Base-by-base conservation (phyloP, 2,113 vertebrate species). In the Petroica traversi region DNA sequence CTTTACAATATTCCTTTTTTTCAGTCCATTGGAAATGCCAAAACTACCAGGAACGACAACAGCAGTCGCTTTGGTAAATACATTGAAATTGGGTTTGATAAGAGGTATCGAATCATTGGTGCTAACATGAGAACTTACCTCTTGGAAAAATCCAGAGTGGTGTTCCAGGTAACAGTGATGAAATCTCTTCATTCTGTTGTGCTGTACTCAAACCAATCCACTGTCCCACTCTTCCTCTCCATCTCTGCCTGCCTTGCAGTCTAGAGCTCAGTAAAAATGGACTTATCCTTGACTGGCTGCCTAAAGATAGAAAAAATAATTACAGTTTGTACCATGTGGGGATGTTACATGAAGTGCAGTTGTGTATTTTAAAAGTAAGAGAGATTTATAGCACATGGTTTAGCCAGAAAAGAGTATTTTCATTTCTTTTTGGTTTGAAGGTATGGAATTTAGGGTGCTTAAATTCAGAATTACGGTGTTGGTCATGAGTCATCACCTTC, bases 61-160 rank as follows among this genome's bases (percentile, higher is more conserved):
- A 99, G 99, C 98, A 99, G 99, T 97, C 99, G 99, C 71, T 99
- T 99, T 94, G 99, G 99, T 34, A 99, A 99, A 86, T 99, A 99
- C 94, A 99, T 99, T 36, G 99, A 99, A 95, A 99, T 99, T 62
- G 99, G 99, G 58, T 99, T 99, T 75, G 99, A 99, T 97, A 99
- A 97, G 90, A 98, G 98, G 46, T 99, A 98, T 90, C 98, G 98
- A 67, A 99, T 99, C 97, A 99, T 99, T 48, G 99, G 99, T 72
- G 99, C 99, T 96, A 99, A 99, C 97, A 99, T 99, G 99, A 99
- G 99, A 96, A 99, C 99, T 61, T 99, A 99, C 92, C 99, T 99
- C 69, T 97, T 99, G 95, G 99, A 99, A 95, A 99, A 99, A 88
- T 99, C 99, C 8, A 98, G 99, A 92, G 99, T 99, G 85, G 99